Evolutionary conservation across 2,888 invertebrate species (phyloP).

Genomic region (Drosophila flavopinicola): DNA sequence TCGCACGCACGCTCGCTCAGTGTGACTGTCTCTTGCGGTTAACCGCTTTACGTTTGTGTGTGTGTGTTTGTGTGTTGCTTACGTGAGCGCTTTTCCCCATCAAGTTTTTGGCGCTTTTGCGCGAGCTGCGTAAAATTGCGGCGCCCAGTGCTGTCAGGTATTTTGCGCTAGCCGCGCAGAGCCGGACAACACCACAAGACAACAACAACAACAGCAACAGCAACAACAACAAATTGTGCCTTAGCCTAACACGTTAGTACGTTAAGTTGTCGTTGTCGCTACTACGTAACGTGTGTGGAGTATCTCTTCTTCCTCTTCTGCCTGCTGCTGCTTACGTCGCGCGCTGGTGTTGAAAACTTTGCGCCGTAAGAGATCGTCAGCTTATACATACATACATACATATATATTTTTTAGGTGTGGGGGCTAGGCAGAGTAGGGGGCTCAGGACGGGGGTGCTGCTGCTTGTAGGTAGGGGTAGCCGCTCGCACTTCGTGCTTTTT

Average conservation of each 20-base stretch:
- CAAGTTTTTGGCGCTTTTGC: constrained; percentile 56
- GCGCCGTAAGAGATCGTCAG: constrained; percentile 69
- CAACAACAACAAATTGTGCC: constrained; percentile 40
- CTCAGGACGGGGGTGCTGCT: background rate
- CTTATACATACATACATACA: constrained; percentile 18
- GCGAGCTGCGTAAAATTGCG: constrained; percentile 46
- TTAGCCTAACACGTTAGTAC: constrained; percentile 50
- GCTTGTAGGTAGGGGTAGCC: constrained; percentile 1
- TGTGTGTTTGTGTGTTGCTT: constrained; percentile 51
- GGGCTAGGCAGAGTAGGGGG: constrained; percentile 9
- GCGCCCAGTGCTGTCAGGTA: constrained; percentile 66
- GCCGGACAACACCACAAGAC: constrained; percentile 46
- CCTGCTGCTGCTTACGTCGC: constrained; percentile 36
- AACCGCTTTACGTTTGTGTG: constrained; percentile 59
- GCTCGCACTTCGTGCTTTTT: constrained; percentile 37
- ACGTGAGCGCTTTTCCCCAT: constrained; percentile 43
- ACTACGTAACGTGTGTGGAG: constrained; percentile 41
- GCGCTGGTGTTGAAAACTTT: constrained; percentile 67
- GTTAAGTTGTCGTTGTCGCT: constrained; percentile 51
- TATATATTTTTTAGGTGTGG: constrained; percentile 3
- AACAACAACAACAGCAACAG: constrained; percentile 1
- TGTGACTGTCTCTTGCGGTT: constrained; percentile 67
- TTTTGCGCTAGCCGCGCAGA: constrained; percentile 63
- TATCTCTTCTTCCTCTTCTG: background rate
- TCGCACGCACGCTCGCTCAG: constrained; percentile 41